phyloP scores from a whole-genome alignment of 2,113 vertebrate genomes.

The Cervus canadensis region DNA sequence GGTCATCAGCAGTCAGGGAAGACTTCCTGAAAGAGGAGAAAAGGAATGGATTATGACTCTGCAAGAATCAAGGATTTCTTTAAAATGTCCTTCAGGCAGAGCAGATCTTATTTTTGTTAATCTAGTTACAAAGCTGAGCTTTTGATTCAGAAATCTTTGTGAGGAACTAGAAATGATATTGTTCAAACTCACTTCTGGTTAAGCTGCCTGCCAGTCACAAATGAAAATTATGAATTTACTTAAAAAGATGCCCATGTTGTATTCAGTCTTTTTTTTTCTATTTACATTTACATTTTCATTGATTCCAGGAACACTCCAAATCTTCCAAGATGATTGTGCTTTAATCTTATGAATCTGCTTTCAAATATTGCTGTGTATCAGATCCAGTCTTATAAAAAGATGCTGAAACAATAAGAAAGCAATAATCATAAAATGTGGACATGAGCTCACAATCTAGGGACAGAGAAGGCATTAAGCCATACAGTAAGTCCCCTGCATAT shows the following conservation, averaged over 20 bases:
- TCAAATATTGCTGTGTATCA: not conserved
- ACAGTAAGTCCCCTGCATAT: not conserved
- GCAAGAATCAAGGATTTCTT: not conserved
- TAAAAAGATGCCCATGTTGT: rapidly evolving
- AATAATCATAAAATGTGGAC: not conserved
- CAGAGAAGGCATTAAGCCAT: rapidly evolving
- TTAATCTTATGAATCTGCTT: not conserved
- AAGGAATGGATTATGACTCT: rapidly evolving
- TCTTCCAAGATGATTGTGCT: not conserved
- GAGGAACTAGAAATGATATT: not conserved
- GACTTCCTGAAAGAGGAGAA: not conserved
- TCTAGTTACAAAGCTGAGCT: not conserved
- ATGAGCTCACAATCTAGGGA: no score
- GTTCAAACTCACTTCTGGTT: not conserved
- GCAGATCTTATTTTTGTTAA: not conserved
- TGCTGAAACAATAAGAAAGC: not conserved
- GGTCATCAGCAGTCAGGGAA: not conserved
- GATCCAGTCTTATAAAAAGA: not conserved
- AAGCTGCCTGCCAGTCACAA: not conserved
- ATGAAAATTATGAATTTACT: not conserved
- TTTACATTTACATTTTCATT: not conserved
- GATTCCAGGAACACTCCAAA: not conserved
- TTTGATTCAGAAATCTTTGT: not conserved
- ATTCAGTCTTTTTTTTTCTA: not conserved
- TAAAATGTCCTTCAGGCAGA: not conserved